Base-by-base conservation (phyloP, 2,113 vertebrate species). In the Cacatua alba region DNA sequence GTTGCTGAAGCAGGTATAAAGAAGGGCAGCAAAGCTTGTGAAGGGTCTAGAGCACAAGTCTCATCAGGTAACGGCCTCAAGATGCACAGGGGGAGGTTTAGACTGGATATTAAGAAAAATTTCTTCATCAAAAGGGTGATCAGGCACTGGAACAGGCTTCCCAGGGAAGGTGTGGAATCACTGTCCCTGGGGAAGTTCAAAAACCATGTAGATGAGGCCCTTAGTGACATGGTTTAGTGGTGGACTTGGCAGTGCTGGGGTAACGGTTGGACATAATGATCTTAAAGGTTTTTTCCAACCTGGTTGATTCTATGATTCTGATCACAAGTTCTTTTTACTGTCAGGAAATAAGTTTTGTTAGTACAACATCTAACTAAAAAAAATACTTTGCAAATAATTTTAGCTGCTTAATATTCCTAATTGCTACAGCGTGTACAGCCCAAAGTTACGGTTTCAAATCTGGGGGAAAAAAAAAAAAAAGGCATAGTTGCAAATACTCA, bases 391-490 rank as follows among this genome's bases (percentile, higher is more conserved):
- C 12, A 44, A 52, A 14, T 2, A 57, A 28, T 48, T 62, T 84
- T 49, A 84, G 7, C 12, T 72, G n/a, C 9, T 65, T 68, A 39
- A 26, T 75, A 52, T 63, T 91, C 9, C 13, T 84, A 67, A 53
- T 41, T 65, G 9, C 8, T 49, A n/a, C 7, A 65, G 23, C 11
- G 53, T 6, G 12, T 13, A 10, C 3, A 80, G 16, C 4, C 26
- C 7, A 5, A 39, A n/a, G 10, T 35, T 41, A 33, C 8, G 28
- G 14, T n/a, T 62, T 17, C 8, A 69, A 65, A 35, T 24, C 0
- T 2, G 3, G 6, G 1, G 8, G 2, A 4, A 8, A 4, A 55
- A 13, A 31, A 2, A 31, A 28, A 11, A 13, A 6, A 57, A 10
- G 2, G 1, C 20, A 31, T 10, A 29, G 6, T 3, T 81, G 9